These are phyloP conservation scores for Cyprinella venusta DNA, from an alignment of 2,797 vertebrate species.

Conservation along the genomic window DNA sequence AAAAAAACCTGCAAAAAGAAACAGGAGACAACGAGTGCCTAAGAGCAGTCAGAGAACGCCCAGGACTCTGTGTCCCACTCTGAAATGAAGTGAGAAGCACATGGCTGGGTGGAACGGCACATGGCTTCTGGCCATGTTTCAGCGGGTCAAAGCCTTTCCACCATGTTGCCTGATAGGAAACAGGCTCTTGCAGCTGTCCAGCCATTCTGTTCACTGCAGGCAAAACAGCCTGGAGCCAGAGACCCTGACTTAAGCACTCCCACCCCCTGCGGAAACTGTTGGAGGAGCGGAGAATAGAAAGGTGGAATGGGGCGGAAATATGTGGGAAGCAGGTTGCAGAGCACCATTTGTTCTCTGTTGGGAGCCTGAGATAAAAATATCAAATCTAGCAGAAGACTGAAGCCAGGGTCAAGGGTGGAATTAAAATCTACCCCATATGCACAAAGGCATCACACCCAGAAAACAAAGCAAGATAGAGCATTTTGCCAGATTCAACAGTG, in stretches of 20 bases:
- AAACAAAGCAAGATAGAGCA: background rate
- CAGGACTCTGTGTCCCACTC: conserved; percentile 21
- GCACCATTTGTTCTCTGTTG: conserved; percentile 57
- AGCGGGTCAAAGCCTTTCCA: conserved; percentile 54
- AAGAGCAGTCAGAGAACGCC: conserved; percentile 6
- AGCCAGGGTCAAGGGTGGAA: conserved; percentile 39
- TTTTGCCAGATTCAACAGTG: conserved; percentile 1
- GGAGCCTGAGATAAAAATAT: conserved; percentile 47
- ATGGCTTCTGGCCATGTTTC: conserved; percentile 56
- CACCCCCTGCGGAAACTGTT: conserved; percentile 43
- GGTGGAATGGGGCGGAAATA: conserved; percentile 25
- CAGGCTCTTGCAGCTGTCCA: conserved; percentile 67
- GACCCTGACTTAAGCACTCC: background rate
- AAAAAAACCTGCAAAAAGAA: background rate
- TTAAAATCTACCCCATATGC: conserved; percentile 46
- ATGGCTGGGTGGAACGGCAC: conserved; percentile 41
- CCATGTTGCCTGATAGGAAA: conserved; percentile 64
- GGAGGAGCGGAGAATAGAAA: conserved; percentile 27
- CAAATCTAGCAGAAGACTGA: conserved; percentile 42
- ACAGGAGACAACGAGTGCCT: background rate
- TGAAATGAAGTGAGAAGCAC: conserved; percentile 45
- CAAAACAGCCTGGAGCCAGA: conserved; percentile 49
- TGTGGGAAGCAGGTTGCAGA: conserved; percentile 13
- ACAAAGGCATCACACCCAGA: background rate
- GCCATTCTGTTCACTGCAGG: conserved; percentile 70